Conservation (phyloP, 2,797 vertebrate genomes). For the Natrix natrix region DNA sequence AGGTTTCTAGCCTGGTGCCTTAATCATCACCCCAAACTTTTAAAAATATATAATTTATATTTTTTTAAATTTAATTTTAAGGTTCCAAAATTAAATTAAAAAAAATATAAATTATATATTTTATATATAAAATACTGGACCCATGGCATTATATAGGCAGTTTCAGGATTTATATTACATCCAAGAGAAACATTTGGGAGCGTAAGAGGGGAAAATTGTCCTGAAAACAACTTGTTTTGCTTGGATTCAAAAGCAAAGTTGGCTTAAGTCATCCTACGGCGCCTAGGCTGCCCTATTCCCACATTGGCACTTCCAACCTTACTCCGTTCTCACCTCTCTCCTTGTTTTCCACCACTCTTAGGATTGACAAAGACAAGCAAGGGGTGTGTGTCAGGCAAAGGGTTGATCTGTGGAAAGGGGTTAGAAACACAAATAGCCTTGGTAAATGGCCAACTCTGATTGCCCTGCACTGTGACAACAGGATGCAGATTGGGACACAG, state of each 20-base stretch:
- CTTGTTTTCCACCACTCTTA: conserved; percentile 94
- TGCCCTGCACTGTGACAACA: background rate
- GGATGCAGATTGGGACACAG: background rate
- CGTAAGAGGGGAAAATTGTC: background rate
- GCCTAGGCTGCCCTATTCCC: background rate
- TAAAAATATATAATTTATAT: background rate
- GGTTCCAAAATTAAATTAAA: background rate
- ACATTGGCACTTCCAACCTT: background rate
- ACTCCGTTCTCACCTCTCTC: conserved; percentile 77
- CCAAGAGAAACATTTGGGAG: background rate
- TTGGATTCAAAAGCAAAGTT: background rate
- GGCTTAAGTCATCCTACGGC: background rate
- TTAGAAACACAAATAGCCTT: conserved; percentile 25
- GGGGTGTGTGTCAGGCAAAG: conserved; percentile 81
- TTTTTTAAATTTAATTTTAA: background rate
- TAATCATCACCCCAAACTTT: background rate
- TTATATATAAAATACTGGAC: background rate
- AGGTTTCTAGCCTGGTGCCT: background rate
- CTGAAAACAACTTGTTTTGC: background rate
- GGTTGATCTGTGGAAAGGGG: conserved; percentile 74
- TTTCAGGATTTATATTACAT: background rate
- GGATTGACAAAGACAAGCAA: conserved; percentile 93
- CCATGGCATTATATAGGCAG: background rate
- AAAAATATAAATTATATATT: too few species aligned
- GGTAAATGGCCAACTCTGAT: background rate